Conservation (phyloP, 1,140 invertebrate genomes). For the Zaprionus vittiger region DNA sequence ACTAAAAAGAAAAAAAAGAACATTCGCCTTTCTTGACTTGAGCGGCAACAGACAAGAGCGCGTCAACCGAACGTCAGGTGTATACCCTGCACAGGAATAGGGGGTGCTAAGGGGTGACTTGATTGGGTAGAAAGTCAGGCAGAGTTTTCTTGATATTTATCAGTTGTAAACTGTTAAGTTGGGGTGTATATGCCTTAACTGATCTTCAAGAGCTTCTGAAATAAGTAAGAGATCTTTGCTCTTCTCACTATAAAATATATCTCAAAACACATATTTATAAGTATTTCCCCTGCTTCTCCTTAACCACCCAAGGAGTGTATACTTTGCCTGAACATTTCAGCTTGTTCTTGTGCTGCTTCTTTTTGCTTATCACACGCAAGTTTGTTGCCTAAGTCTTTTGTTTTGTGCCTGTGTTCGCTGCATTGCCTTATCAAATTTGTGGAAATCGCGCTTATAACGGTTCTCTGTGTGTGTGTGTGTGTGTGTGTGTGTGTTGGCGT, state of each 20-base stretch:
- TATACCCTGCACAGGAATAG: neutral
- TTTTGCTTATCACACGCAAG: slow-evolving; percentile 54
- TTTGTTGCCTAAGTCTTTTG: slow-evolving; percentile 78
- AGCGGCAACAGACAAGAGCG: slow-evolving; percentile 37
- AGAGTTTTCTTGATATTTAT: neutral
- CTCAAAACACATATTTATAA: no score
- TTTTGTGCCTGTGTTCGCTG: slow-evolving; percentile 27
- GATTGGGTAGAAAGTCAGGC: neutral
- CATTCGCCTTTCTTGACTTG: slow-evolving; percentile 44
- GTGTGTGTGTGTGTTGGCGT: slow-evolving; percentile 15
- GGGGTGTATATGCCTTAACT: no score
- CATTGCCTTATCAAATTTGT: slow-evolving; percentile 64
- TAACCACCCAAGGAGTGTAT: neutral
- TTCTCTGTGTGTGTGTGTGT: slow-evolving; percentile 10
- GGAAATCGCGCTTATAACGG: slow-evolving; percentile 72
- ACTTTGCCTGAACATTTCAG: no score
- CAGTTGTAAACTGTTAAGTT: no score
- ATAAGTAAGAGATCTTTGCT: no score
- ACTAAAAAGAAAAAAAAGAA: neutral
- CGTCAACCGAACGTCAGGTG: slow-evolving; percentile 35
- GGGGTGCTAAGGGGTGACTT: slow-evolving; percentile 18
- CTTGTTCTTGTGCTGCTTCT: neutral
- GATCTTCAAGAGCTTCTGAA: neutral
- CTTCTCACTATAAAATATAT: no score
- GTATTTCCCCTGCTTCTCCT: neutral